phyloP scores from a whole-genome alignment of 2,888 invertebrate genomes.

The Morpho deidamia region DNA sequence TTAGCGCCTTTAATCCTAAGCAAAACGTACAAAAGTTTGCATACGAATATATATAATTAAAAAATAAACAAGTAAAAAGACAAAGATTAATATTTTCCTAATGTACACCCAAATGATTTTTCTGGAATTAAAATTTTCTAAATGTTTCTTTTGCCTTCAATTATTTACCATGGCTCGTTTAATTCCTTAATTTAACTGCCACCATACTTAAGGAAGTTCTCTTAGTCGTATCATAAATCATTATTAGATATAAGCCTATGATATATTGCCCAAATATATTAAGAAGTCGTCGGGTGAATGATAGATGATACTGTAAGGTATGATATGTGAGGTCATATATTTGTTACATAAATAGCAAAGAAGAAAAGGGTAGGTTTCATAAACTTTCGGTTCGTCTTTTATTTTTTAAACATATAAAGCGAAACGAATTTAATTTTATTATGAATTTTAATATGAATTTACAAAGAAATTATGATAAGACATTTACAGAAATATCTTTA shows the following conservation, averaged over 20 bases:
- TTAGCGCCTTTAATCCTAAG: no score
- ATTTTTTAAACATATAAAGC: background rate
- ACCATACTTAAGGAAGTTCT: conserved; percentile 1
- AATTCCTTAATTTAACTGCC: background rate
- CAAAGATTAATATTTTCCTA: no score
- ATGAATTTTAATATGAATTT: background rate
- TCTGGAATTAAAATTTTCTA: no score
- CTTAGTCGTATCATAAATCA: conserved; percentile 17
- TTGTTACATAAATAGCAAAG: conserved; percentile 4
- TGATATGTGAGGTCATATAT: conserved; percentile 11
- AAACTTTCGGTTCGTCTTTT: background rate
- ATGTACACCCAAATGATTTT: no score
- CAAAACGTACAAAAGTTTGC: no score
- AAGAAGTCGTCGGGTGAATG: conserved; percentile 18
- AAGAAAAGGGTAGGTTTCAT: background rate
- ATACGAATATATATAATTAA: no score
- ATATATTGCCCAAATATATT: conserved; percentile 22
- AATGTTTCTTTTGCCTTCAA: no score
- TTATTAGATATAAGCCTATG: conserved; percentile 16
- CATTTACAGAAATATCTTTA: no score
- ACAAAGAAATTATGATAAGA: no score
- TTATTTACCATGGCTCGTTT: no score
- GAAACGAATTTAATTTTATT: background rate
- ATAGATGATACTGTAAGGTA: conserved; percentile 14
- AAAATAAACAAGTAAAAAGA: no score